These are phyloP conservation scores for Phenacoccus solenopsis DNA, from an alignment of 1,140 invertebrate species.

Conservation along the genomic window DNA sequence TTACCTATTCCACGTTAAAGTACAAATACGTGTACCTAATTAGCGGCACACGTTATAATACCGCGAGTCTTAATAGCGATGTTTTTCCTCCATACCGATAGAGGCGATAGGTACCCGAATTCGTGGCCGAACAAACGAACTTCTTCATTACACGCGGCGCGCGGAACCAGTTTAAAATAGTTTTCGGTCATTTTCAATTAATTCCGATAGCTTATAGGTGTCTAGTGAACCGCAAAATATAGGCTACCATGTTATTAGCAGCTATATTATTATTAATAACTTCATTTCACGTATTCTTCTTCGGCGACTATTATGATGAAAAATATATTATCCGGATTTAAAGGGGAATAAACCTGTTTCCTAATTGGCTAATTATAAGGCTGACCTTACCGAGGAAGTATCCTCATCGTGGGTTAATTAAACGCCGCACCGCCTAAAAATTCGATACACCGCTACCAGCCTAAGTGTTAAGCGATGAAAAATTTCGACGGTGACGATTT, in stretches of 20 bases:
- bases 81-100: neutral
- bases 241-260: neutral
- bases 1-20: too few species aligned
- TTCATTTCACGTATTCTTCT: neutral
- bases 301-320: too few species aligned
- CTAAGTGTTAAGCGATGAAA: too few species aligned
- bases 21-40: neutral
- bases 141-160: neutral
- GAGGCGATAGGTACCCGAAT: neutral
- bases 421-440: too few species aligned
- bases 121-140: neutral
- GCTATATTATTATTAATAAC: neutral
- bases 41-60: neutral
- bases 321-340: too few species aligned
- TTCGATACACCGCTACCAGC: too few species aligned
- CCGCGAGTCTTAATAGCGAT: neutral
- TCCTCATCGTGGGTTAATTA: neutral
- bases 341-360: neutral
- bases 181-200: constrained; percentile 3
- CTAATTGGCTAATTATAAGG: neutral
- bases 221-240: neutral
- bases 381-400: neutral
- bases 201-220: neutral
- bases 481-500: too few species aligned
- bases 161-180: neutral